Evolutionary conservation across 2,888 invertebrate genomes (phyloP).

Genomic region (Ommatoiulus sabulosus): DNA sequence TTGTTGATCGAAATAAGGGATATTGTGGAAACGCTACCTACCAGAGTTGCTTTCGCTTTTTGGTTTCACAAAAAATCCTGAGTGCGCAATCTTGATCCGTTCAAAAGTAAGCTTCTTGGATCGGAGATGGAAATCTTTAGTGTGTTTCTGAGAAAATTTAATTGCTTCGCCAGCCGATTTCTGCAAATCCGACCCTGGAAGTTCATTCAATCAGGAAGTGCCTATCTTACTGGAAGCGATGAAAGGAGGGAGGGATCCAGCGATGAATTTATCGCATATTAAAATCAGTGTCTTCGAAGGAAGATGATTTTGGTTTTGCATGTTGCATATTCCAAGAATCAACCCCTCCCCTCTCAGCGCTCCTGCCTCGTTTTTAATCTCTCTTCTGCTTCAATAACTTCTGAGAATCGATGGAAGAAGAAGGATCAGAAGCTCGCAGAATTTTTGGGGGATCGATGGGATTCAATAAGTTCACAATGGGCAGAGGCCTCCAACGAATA

Average conservation of each 20-base stretch:
- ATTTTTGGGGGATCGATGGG: background rate
- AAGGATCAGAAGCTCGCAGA: constrained; percentile 2
- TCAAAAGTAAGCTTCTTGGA: constrained; percentile 23
- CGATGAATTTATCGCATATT: background rate
- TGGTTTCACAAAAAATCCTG: too few relatives aligned
- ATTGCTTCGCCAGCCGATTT: background rate
- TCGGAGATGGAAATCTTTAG: background rate
- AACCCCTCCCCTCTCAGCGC: background rate
- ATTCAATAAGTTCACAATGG: background rate
- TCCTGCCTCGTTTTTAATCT: background rate
- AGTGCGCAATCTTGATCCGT: background rate
- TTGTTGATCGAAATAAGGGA: background rate
- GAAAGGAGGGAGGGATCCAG: background rate
- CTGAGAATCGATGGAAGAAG: background rate
- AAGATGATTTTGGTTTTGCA: background rate
- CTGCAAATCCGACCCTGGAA: background rate
- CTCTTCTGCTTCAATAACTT: background rate
- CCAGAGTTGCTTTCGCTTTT: too few relatives aligned
- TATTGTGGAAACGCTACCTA: background rate
- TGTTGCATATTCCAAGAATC: background rate
- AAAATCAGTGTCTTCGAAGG: constrained; percentile 35
- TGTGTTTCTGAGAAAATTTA: background rate
- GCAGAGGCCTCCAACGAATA: background rate
- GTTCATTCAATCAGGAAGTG: constrained; percentile 3
- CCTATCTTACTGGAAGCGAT: background rate